Evolutionary conservation across 1,140 invertebrate species (phyloP), one percentile per base, ranked within the genome.

Genomic region (Megathymus violae): DNA sequence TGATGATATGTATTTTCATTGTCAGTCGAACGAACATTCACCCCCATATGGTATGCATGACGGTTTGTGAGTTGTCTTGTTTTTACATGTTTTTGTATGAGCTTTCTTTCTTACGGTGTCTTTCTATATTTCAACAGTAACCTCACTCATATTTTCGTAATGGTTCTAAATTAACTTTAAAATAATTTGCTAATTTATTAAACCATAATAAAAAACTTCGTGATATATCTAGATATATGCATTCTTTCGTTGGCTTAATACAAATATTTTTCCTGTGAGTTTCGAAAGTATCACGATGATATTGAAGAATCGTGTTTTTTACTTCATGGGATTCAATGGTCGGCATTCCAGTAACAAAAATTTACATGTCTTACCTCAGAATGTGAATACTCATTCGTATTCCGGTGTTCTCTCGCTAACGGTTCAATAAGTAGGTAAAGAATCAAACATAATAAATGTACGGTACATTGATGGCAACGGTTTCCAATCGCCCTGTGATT

Each of bases 401-500:
- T 75, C 72, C 38, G 14, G 9, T 52, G 40, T 62, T 51, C 40
- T 15, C 50, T 52, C 17, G 36, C 19, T 75, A 78, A 78, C 76
- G 68, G 76, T 65, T 65, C 54, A 41, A 68, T 68, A 75, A 66
- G 64, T 66, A 75, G 63, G 61, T 64, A 66, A 59, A 63, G 64
- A 65, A 25, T 54, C 27, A 63, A 63, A 19, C 40, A 43, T 56
- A 47, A 63, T 52, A 56, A 54, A 31, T 56, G 51, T 54, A 52
- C 17, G 14, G 34, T 52, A 40, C 19, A 54, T 25, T 54, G 48
- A 22, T 41, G 17, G n/a, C 7, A 27, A 54, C 54, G 54, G 31
- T 64, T 64, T 47, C 41, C 59, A 52, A 56, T 22, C 17, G 52
- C n/a, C 43, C 44, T 44, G 43, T 47, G 40, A 59, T 58, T 59